A percentile compares a stretch with the other conserved stretches of the same genome.
phyloP scores from a whole-genome alignment of 2,797 vertebrate genomes.

The Mormyrus hasselquistii region DNA sequence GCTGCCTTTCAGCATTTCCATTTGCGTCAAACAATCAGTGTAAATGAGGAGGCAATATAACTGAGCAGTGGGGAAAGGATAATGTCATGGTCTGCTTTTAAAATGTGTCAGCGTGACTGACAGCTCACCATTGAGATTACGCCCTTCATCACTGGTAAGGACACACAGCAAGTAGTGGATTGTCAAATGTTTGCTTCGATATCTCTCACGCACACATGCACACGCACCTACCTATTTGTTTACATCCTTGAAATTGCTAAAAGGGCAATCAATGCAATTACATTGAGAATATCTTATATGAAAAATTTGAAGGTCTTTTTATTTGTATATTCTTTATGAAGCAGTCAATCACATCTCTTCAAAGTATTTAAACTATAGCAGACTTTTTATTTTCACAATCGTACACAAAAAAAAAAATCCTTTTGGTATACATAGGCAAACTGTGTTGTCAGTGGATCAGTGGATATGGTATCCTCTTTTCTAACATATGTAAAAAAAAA shows the following conservation, averaged over 20 bases:
- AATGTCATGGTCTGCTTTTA: not conserved
- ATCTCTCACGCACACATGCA: not conserved
- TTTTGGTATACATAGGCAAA: not conserved
- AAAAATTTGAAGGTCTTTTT: not conserved
- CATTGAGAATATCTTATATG: not conserved
- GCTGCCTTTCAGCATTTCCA: not conserved
- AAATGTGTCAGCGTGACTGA: not conserved
- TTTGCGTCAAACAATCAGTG: not conserved
- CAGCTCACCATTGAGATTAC: not conserved
- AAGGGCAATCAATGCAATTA: not conserved
- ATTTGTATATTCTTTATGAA: not conserved
- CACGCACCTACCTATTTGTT: not conserved
- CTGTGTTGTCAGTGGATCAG: not conserved
- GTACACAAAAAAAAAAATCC: not conserved
- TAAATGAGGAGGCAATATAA: not conserved
- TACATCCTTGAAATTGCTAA: not conserved
- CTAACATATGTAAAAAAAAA: not conserved
- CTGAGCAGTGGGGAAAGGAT: not conserved
- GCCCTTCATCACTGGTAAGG: not conserved
- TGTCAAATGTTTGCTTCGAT: not conserved
- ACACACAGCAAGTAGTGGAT: not conserved
- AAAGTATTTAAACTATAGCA: not conserved
- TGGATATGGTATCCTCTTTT: not conserved
- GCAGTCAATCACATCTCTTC: not conserved
- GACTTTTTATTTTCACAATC: not conserved